These are phyloP conservation scores for Menidia menidia DNA, from an alignment of 2,797 vertebrate genomes.

Conservation along the genomic window DNA sequence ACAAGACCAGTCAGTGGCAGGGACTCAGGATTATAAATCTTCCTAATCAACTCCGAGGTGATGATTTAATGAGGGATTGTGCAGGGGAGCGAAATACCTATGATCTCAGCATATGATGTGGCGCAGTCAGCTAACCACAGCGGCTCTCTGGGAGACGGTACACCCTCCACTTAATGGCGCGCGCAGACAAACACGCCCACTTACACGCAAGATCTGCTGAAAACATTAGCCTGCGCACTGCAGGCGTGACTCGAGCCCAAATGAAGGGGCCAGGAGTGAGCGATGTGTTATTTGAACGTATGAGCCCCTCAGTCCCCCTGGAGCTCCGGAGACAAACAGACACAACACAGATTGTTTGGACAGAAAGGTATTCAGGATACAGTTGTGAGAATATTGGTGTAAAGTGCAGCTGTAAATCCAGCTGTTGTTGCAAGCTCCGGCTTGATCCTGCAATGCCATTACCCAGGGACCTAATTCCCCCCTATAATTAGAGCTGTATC, in stretches of 20 bases:
- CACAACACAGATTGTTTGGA: slow-evolving; percentile 10
- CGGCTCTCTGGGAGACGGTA: slow-evolving; percentile 42
- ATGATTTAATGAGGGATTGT: slow-evolving; percentile 60
- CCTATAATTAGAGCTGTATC: neutral
- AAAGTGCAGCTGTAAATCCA: slow-evolving; percentile 1
- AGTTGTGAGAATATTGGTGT: neutral
- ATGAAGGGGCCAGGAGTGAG: slow-evolving; percentile 37
- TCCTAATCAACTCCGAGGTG: slow-evolving; percentile 52
- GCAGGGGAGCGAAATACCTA: slow-evolving; percentile 43
- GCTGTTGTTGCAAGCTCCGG: slow-evolving; percentile 9
- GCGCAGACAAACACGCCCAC: slow-evolving; percentile 40
- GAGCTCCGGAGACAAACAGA: slow-evolving; percentile 20
- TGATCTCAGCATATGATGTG: slow-evolving; percentile 54
- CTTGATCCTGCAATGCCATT: slow-evolving; percentile 3
- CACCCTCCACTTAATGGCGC: slow-evolving; percentile 54
- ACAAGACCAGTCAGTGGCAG: slow-evolving; percentile 16
- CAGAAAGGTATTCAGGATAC: slow-evolving; percentile 3
- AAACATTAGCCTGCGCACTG: slow-evolving; percentile 53
- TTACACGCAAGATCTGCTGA: slow-evolving; percentile 59
- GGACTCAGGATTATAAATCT: slow-evolving; percentile 38
- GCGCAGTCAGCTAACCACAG: slow-evolving; percentile 52
- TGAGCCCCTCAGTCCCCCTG: slow-evolving; percentile 11
- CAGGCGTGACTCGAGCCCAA: slow-evolving; percentile 20
- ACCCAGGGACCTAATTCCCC: neutral
- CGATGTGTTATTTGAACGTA: slow-evolving; percentile 8